Percentiles rank a stretch among this genome's conserved stretches.
Conservation (phyloP, 2,113 vertebrate genomes). For the Desmodus rotundus region DNA sequence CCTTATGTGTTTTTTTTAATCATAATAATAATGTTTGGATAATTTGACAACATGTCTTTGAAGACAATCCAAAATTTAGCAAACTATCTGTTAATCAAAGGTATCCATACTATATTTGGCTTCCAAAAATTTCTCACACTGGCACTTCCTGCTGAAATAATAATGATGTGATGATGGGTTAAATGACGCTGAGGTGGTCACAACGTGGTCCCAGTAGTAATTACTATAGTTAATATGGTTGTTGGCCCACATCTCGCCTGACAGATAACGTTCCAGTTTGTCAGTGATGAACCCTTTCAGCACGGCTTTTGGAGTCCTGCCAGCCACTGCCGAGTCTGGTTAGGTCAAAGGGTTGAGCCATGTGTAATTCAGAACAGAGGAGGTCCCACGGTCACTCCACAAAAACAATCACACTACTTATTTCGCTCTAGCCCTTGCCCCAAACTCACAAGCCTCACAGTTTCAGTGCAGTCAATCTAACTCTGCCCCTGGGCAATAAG, state of each 20-base stretch:
- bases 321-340: constrained; percentile 81
- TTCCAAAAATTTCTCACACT: constrained; percentile 68
- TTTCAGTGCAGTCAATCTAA: constrained; percentile 80
- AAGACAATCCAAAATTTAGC: constrained; percentile 45
- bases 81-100: constrained; percentile 49
- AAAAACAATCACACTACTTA: constrained; percentile 88
- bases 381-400: constrained; percentile 86
- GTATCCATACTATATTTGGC: constrained; percentile 42
- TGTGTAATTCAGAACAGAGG: constrained; percentile 88
- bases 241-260: constrained; percentile 81
- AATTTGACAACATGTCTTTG: constrained; percentile 28
- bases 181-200: constrained; percentile 77
- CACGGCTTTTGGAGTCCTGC: constrained; percentile 79
- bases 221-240: constrained; percentile 77
- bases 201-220: constrained; percentile 72
- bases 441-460: constrained; percentile 84
- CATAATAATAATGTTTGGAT: constrained; percentile 13
- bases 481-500: constrained; percentile 79
- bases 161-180: constrained; percentile 72
- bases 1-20: neutral
- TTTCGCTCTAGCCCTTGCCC: constrained; percentile 81
- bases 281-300: constrained; percentile 82
- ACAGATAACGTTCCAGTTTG: constrained; percentile 86
- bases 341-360: constrained; percentile 87
- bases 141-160: constrained; percentile 76